Base-by-base conservation (phyloP, 2,113 vertebrate species). In the Budorcas taxicolor region DNA sequence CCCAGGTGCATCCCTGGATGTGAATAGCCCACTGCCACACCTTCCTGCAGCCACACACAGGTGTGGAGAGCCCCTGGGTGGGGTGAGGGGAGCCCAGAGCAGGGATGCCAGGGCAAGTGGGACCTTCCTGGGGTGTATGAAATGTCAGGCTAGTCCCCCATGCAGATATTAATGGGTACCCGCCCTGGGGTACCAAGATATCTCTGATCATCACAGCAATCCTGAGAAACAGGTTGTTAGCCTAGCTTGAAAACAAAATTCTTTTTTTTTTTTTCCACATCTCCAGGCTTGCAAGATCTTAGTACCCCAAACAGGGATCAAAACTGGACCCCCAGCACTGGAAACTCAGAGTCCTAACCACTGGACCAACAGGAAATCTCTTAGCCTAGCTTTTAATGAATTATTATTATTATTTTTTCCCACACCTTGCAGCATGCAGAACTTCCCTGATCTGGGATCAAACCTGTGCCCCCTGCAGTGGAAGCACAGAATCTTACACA, bases 151-250 rank as follows among this genome's bases (percentile, higher is more conserved):
- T 14, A 53, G 71, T 33, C 45, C 85, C 40, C 50, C 27, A 11
- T 67, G 74, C 6, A 33, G 43, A 29, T n/a, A 55, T 10, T 10
- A 57, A 31, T 6, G 36, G 47, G 40, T 12, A 21, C 40, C 62
- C 0, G 10, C 36, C 12, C 33, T 11, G 47, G 57, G 58, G 8
- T 55, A 43, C 52, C 7, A 6, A 2, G 6, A 1, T 17, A 8
- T 50, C 40, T 88, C 14, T 50, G 53, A 10, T 62, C 23, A 40
- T 47, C 60, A n/a, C 29, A 58, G 58, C 12, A 29, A 60, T 55
- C 58, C n/a, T 6, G 12, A 91, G 80, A 82, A 92, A 14, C 83
- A 83, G 74, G 23, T 47, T n/a, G 80, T 90, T 82, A 52, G 36
- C 9, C 50, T 60, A 45, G 47, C 33, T 53, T 82, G 13, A 31